phyloP scores from a whole-genome alignment of 2,797 vertebrate species.

The Gymnopithys bicolor region DNA sequence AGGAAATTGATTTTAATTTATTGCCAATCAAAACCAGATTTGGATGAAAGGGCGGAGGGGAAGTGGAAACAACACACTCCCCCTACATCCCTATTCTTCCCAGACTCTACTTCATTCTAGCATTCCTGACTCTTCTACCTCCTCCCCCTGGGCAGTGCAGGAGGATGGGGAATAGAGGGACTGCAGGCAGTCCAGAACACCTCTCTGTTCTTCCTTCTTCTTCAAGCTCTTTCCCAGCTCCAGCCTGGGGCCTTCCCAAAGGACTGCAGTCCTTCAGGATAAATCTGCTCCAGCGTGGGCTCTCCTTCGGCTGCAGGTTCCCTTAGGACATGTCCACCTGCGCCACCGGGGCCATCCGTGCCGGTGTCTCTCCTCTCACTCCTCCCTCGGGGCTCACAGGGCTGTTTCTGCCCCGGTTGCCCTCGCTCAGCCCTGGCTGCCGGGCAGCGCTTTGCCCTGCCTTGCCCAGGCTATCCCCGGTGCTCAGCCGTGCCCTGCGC shows the following conservation, averaged over 20 bases:
- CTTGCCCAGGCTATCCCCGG: not conserved
- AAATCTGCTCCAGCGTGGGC: not conserved
- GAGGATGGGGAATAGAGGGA: rapidly evolving
- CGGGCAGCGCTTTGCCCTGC: not conserved
- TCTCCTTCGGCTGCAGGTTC: not conserved
- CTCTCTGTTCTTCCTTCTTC: too few relatives aligned
- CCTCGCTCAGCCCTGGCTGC: not conserved
- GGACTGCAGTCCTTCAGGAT: too few relatives aligned
- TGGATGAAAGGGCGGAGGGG: not conserved
- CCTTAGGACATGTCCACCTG: rapidly evolving
- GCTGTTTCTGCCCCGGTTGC: not conserved
- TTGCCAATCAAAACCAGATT: not conserved
- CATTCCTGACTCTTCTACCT: not conserved
- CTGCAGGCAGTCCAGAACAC: rapidly evolving
- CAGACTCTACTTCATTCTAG: not conserved
- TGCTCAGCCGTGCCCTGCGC: not conserved
- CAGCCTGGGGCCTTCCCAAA: not conserved
- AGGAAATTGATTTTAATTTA: not conserved
- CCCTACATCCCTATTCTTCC: not conserved
- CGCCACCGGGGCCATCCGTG: too few relatives aligned
- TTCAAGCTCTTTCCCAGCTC: rapidly evolving
- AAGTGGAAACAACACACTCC: not conserved
- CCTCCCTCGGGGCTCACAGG: not conserved
- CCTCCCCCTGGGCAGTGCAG: rapidly evolving
- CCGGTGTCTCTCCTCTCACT: not conserved